Percentiles rank a stretch among this genome's conserved stretches.
phyloP scores from a whole-genome alignment of 2,797 vertebrate species.

The Apogon hyalosoma region DNA sequence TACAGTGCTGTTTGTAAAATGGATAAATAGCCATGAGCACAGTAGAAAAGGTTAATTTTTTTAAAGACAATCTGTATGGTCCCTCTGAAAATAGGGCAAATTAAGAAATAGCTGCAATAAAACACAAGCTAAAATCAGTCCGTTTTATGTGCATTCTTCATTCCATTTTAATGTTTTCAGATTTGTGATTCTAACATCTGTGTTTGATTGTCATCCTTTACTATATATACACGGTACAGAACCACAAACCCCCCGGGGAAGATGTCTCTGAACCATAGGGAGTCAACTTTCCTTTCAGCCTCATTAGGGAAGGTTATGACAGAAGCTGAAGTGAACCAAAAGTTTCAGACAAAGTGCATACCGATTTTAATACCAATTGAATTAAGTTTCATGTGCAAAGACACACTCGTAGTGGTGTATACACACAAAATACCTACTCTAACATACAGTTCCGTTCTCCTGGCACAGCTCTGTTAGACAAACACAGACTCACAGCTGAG shows the following conservation, averaged over 20 bases:
- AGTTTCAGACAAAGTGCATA: background rate
- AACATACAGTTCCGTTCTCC: slow-evolving; percentile 9
- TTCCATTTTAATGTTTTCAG: too few relatives aligned
- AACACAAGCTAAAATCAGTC: too few relatives aligned
- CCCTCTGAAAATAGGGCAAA: too few relatives aligned
- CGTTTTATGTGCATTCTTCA: too few relatives aligned
- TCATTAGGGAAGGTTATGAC: slow-evolving; percentile 35
- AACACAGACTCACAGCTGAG: slow-evolving; percentile 44
- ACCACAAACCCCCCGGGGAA: background rate
- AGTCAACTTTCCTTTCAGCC: background rate
- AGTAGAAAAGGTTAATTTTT: too few relatives aligned
- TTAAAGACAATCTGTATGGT: too few relatives aligned
- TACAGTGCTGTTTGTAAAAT: too few relatives aligned
- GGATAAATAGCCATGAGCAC: too few relatives aligned
- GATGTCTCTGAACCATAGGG: slow-evolving; percentile 8
- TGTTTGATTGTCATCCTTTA: too few relatives aligned
- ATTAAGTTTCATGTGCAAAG: slow-evolving; percentile 18
- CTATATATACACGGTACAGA: too few relatives aligned
- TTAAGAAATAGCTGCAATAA: too few relatives aligned
- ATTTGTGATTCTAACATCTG: too few relatives aligned
- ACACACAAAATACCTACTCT: background rate
- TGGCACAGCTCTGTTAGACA: slow-evolving; percentile 25
- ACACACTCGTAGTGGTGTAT: background rate
- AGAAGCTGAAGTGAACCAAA: slow-evolving; percentile 23
- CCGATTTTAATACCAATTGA: slow-evolving; percentile 8